A percentile compares a stretch with the other conserved stretches of the same genome.
Evolutionary conservation across 2,113 vertebrate species (phyloP).

Genomic region (Xyrauchen texanus): DNA sequence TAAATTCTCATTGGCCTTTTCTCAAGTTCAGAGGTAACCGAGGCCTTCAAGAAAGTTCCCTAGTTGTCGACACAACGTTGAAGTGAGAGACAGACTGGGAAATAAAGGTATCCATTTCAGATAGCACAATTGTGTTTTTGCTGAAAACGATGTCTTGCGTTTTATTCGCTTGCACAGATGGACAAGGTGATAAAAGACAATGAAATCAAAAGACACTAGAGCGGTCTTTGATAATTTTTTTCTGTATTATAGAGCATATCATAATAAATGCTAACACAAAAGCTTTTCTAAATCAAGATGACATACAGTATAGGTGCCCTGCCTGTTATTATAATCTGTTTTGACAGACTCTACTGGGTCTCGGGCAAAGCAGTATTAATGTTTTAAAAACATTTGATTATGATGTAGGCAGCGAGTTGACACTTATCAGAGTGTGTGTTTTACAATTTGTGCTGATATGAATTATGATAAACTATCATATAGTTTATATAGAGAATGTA

Average conservation of each 20-base stretch:
- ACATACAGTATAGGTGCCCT: constrained; percentile 30
- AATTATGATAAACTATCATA: no score
- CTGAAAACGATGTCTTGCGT: constrained; percentile 9
- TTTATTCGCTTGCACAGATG: neutral
- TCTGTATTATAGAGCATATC: constrained; percentile 42
- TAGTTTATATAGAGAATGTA: no score
- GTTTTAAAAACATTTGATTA: constrained; percentile 5
- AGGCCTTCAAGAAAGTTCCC: no score
- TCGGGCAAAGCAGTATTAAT: constrained; percentile 26
- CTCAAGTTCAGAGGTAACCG: no score
- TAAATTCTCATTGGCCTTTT: no score
- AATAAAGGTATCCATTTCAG: no score
- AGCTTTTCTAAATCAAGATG: constrained; percentile 40
- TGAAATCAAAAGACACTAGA: constrained; percentile 38
- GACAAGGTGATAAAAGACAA: constrained; percentile 32
- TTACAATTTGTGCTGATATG: neutral
- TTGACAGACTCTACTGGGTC: constrained; percentile 19
- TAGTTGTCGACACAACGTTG: no score
- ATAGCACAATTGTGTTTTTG: neutral
- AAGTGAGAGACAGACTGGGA: no score
- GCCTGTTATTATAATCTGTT: constrained; percentile 33
- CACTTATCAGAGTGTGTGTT: neutral
- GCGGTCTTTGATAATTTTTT: constrained; percentile 7
- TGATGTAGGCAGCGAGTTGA: constrained; percentile 2
- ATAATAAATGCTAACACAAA: neutral